phyloP scores from a whole-genome alignment of 2,797 vertebrate genomes.

The Lates japonicus region DNA sequence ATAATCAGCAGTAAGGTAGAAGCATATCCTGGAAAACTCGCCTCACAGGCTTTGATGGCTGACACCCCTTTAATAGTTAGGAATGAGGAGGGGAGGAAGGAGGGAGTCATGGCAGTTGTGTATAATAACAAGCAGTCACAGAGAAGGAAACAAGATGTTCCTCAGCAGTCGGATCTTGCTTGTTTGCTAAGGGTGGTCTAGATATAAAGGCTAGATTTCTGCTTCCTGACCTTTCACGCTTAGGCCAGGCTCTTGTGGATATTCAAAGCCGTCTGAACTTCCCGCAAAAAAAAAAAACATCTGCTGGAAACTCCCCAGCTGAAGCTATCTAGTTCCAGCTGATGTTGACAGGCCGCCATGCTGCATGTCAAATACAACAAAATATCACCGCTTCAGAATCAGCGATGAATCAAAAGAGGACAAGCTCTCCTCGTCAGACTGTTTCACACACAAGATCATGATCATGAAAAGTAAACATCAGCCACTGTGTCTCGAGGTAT shows the following conservation, averaged over 20 bases:
- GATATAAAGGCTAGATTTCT: neutral
- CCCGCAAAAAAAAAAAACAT: slow-evolving; percentile 7
- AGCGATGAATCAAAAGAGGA: neutral
- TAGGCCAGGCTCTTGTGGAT: slow-evolving; percentile 9
- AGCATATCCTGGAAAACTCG: slow-evolving; percentile 39
- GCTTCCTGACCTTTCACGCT: neutral
- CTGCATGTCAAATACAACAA: slow-evolving; percentile 31
- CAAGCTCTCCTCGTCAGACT: neutral
- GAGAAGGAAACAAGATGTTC: slow-evolving; percentile 25
- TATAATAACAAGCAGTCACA: slow-evolving; percentile 20
- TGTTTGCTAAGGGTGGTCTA: slow-evolving; percentile 15
- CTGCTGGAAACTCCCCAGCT: slow-evolving; percentile 7
- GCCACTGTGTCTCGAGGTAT: neutral
- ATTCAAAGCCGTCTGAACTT: slow-evolving; percentile 22
- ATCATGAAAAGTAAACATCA: neutral
- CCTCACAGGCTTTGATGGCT: slow-evolving; percentile 38
- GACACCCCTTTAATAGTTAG: slow-evolving; percentile 39
- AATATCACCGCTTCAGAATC: slow-evolving; percentile 17
- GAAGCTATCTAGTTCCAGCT: slow-evolving; percentile 22
- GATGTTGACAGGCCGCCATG: neutral
- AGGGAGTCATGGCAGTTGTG: slow-evolving; percentile 3
- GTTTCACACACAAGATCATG: neutral
- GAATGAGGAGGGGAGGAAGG: neutral
- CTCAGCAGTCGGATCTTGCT: slow-evolving; percentile 22
- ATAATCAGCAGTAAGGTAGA: slow-evolving; percentile 60